Base-by-base conservation (phyloP, 2,113 vertebrate genomes). In the Ardeotis arabs region DNA sequence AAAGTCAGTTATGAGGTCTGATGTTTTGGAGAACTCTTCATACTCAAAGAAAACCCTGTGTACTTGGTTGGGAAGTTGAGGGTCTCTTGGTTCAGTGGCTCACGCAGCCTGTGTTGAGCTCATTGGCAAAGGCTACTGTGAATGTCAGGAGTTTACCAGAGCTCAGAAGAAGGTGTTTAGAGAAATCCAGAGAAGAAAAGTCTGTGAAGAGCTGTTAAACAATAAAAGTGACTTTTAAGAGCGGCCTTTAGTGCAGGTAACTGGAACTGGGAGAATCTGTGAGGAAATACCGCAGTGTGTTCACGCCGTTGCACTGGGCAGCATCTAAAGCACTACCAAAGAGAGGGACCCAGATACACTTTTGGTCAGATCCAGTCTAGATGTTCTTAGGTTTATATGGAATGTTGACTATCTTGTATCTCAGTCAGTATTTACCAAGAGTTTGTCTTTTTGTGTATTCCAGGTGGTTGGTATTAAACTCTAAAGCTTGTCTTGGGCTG, bases 71-170 rank as follows among this genome's bases (percentile, higher is more conserved):
- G 84, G 84, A 76, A 17, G 21, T 17, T 55, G n/a, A 17, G 45
- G 24, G 16, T 69, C 27, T 81, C 23, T 53, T 27, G 39, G 17
- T 87, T 81, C 44, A 5, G 17, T 39, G 73, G n/a, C 39, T 80
- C 16, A 12, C 0, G 0, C n/a, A 47, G 53, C 31, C 73, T 45
- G 7, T 7, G 27, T 56, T 77, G 39, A 69, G 24, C 25, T 63
- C 2, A 0, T 47, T 84, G 75, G 29, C 24, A 74, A 77, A 66
- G 28, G 29, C 18, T 33, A 2, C 41, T 52, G 31, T 7, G 44
- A 88, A 49, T 68, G 18, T 17, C 60, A 28, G 35, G 35, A 68
- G 11, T 39, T 78, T 44, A 31, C 20, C 9, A 63, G 35, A 75
- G 52, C 28, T 88, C n/a, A 72, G 69, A 52, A 72, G 69, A 52